Conservation (phyloP, 2,113 vertebrate genomes). For the Urocolius indicus region DNA sequence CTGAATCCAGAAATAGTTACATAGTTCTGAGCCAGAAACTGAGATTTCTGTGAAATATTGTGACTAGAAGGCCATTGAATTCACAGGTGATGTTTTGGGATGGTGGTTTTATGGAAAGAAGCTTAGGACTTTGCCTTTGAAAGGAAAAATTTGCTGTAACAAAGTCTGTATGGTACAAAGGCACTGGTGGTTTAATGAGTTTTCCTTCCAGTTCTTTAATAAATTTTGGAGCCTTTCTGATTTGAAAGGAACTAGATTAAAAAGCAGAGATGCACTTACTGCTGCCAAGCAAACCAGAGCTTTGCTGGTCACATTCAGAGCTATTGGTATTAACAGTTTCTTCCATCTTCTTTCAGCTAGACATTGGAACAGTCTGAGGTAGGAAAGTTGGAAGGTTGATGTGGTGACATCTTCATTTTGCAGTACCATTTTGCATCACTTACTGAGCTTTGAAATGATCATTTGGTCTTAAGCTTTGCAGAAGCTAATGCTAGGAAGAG, state of each 20-base stretch:
- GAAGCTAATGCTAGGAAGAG: constrained; percentile 41
- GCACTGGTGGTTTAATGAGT: neutral
- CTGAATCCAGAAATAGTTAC: neutral
- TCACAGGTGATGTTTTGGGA: neutral
- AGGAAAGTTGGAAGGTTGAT: neutral
- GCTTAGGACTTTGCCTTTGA: neutral
- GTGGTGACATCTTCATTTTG: constrained; percentile 31
- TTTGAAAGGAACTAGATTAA: neutral
- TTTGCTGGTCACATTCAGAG: neutral
- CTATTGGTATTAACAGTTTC: neutral
- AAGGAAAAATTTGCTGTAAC: neutral
- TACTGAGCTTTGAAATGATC: constrained; percentile 61
- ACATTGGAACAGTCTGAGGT: neutral
- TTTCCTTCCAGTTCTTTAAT: neutral
- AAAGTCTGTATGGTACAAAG: neutral
- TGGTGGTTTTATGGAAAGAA: neutral
- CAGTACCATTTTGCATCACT: neutral
- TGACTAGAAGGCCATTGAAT: neutral
- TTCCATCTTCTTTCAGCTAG: neutral
- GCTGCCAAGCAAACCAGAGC: neutral
- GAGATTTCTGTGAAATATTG: neutral
- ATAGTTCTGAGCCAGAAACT: neutral
- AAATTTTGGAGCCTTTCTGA: neutral
- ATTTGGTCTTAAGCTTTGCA: constrained; percentile 58
- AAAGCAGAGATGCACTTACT: neutral